A percentile compares a stretch with the other conserved stretches of the same genome.
Conservation (phyloP, 37 sponge, comb jelly and placozoan species). For the Sycon ciliatum region DNA sequence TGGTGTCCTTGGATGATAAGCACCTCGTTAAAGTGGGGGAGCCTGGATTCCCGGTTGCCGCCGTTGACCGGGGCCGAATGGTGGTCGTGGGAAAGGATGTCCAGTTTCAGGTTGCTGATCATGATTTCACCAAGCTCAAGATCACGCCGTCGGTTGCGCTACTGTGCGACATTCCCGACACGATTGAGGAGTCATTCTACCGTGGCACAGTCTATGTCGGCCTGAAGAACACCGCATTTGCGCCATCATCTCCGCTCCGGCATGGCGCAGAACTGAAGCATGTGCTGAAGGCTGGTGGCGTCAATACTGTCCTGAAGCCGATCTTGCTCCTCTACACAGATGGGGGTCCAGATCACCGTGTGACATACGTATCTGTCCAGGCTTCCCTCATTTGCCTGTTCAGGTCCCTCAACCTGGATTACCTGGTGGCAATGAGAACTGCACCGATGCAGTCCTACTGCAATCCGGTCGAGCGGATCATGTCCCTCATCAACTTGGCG, state of each 20-base stretch:
- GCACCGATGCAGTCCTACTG: background rate
- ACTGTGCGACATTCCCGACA: constrained; percentile 8
- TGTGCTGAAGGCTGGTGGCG: too few species aligned
- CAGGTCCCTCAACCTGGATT: background rate
- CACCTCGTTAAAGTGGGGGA: constrained; percentile 44
- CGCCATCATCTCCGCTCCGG: background rate
- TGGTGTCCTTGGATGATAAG: constrained; percentile 38
- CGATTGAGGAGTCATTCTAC: constrained; percentile 31
- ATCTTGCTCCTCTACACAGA: background rate
- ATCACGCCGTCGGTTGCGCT: background rate
- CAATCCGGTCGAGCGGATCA: background rate
- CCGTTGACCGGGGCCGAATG: constrained; percentile 23
- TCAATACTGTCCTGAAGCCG: too few species aligned
- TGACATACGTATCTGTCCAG: background rate
- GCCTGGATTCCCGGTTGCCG: constrained; percentile 42
- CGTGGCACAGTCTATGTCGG: constrained; percentile 5
- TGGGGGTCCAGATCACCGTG: background rate
- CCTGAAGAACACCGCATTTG: background rate
- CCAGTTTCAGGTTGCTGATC: constrained; percentile 37
- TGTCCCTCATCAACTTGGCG: background rate
- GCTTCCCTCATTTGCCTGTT: background rate
- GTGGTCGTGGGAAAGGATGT: constrained; percentile 11
- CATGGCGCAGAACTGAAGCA: background rate
- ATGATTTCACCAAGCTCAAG: background rate
- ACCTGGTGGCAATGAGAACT: background rate